Evolutionary conservation across 2,888 invertebrate species (phyloP).

Genomic region (Scaeva pyrastri): DNA sequence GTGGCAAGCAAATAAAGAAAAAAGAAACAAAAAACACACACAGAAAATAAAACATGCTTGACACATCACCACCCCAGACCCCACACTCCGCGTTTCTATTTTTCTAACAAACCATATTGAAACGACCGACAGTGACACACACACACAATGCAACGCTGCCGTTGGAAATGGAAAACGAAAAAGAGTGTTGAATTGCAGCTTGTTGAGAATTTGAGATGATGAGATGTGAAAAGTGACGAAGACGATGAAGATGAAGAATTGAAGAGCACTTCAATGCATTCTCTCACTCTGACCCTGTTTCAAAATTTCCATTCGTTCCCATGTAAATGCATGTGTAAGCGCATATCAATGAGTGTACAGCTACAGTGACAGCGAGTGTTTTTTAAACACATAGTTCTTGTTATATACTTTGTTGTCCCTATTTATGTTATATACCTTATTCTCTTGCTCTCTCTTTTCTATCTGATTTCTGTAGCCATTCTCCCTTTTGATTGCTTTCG

Average conservation of each 20-base stretch:
- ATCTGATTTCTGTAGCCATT: conserved; percentile 11
- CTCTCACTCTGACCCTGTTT: conserved; percentile 58
- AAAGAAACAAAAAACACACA: conserved; percentile 40
- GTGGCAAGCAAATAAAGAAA: conserved; percentile 39
- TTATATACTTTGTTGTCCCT: conserved; percentile 8
- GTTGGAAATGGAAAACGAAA: not conserved
- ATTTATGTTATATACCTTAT: not conserved
- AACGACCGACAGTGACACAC: too few relatives aligned
- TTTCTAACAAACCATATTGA: too few relatives aligned
- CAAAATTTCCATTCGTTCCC: conserved; percentile 39
- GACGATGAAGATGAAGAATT: not conserved
- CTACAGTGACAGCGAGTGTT: not conserved
- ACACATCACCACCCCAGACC: not conserved
- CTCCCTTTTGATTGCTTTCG: conserved; percentile 20
- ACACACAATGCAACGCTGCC: not conserved
- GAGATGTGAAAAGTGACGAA: conserved; percentile 10
- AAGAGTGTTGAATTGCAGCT: conserved; percentile 39
- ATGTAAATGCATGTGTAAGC: not conserved
- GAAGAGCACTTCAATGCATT: conserved; percentile 27
- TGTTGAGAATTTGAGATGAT: conserved; percentile 2
- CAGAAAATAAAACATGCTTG: not conserved
- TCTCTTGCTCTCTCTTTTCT: not conserved
- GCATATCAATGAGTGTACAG: too few relatives aligned
- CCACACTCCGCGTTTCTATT: conserved; percentile 1
- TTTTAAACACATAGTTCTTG: not conserved